Evolutionary conservation across 2,888 invertebrate genomes (phyloP).

Genomic region (Chalcosyrphus nemorum): DNA sequence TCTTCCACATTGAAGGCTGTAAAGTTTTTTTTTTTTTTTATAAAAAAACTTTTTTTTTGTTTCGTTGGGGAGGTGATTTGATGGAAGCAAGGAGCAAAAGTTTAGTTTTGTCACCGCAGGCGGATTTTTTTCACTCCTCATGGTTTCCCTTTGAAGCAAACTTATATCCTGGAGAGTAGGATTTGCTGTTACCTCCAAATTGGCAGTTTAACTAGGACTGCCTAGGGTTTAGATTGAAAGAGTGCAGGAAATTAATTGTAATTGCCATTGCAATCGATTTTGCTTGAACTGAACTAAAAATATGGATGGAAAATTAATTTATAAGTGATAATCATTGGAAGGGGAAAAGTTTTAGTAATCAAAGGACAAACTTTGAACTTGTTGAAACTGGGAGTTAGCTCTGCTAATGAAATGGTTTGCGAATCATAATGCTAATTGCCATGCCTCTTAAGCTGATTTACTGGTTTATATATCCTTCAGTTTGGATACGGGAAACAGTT

Average conservation of each 20-base stretch:
- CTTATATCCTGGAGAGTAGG: neutral
- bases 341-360: conserved; percentile 1
- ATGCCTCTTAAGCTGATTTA: no score
- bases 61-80: neutral
- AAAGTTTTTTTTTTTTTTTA: neutral
- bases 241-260: conserved; percentile 12
- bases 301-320: neutral
- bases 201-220: no score
- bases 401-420: neutral
- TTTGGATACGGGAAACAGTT: no score
- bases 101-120: conserved; percentile 2
- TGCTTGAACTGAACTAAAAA: conserved; percentile 11
- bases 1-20: neutral
- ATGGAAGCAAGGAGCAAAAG: conserved; percentile 7
- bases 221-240: neutral
- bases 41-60: neutral
- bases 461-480: no score
- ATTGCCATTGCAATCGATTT: conserved; percentile 22
- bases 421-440: neutral
- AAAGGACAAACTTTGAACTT: neutral
- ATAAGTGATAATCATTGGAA: conserved; percentile 16
- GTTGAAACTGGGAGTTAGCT: neutral
- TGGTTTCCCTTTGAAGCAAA: neutral
- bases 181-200: neutral
- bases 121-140: neutral